These are phyloP conservation scores for Erinaceus europaeus DNA, from an alignment of 2,113 vertebrate genomes.

Conservation along the genomic window DNA sequence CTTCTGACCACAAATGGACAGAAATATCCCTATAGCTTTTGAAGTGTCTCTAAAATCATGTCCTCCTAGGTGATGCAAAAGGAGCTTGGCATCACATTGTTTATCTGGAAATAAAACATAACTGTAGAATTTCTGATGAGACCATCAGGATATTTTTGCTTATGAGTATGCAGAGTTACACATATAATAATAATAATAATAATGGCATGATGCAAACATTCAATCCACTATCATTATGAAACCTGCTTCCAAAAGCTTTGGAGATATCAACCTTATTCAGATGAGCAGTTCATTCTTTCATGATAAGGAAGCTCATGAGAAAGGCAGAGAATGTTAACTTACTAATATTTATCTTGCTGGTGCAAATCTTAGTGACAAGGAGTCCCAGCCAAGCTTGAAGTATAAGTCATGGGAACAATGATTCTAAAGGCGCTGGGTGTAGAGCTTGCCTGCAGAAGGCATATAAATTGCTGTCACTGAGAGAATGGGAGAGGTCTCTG, in stretches of 20 bases:
- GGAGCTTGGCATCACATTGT: slow-evolving; percentile 58
- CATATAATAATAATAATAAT: slow-evolving; percentile 40
- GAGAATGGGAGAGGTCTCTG: slow-evolving; percentile 58
- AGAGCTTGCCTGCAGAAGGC: neutral
- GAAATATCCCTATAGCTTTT: neutral
- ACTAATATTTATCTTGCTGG: slow-evolving; percentile 58
- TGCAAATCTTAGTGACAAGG: slow-evolving; percentile 59
- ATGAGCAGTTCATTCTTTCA: neutral
- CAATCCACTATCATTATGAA: slow-evolving; percentile 11
- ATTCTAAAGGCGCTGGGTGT: neutral
- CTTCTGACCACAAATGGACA: slow-evolving; percentile 44
- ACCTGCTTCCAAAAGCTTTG: neutral
- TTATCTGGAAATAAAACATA: slow-evolving; percentile 66
- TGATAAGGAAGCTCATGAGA: slow-evolving; percentile 29
- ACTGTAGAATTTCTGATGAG: slow-evolving; percentile 53
- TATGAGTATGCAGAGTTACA: slow-evolving; percentile 25
- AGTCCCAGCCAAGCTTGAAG: slow-evolving; percentile 15
- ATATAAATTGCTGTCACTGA: slow-evolving; percentile 55
- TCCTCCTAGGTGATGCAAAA: slow-evolving; percentile 54
- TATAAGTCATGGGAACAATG: slow-evolving; percentile 27
- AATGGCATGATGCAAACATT: neutral
- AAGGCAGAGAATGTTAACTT: slow-evolving; percentile 43
- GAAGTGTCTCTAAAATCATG: slow-evolving; percentile 48
- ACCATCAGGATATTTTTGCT: slow-evolving; percentile 49
- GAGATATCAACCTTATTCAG: slow-evolving; percentile 5